Percentiles rank a stretch among this genome's conserved stretches.
These are phyloP conservation scores for Spongilla lacustris DNA, from an alignment of 37 sponge, comb jelly and placozoan species.

Conservation along the genomic window DNA sequence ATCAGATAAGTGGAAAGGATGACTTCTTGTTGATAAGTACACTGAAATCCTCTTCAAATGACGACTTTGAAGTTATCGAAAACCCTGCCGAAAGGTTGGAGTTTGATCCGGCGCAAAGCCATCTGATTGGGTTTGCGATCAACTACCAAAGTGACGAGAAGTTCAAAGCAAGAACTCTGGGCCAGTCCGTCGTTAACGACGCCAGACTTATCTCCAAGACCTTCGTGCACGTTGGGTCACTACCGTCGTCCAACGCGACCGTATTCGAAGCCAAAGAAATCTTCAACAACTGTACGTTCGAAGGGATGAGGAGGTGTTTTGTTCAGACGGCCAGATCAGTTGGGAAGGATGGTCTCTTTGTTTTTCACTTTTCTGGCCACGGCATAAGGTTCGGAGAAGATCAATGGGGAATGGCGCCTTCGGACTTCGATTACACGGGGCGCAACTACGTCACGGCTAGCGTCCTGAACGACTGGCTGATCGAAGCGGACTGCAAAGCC, in stretches of 20 bases:
- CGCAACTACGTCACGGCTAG: conserved; percentile 31
- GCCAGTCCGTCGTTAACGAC: conserved; percentile 17
- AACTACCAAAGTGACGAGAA: conserved; percentile 52
- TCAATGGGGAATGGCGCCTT: conserved; percentile 27
- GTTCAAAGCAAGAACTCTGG: conserved; percentile 34
- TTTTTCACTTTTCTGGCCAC: conserved; percentile 77
- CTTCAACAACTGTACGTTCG: conserved; percentile 17
- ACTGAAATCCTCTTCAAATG: not conserved
- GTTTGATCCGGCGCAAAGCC: conserved; percentile 67
- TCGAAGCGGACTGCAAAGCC: not conserved
- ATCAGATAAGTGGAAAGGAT: not conserved
- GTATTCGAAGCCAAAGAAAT: conserved; percentile 23
- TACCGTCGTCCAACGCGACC: conserved; percentile 18
- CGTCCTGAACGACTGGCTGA: conserved; percentile 16
- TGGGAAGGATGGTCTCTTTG: conserved; percentile 46
- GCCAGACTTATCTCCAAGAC: conserved; percentile 22
- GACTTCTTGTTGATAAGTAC: not conserved
- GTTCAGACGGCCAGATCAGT: conserved; percentile 52
- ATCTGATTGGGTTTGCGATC: conserved; percentile 53
- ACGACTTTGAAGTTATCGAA: not conserved
- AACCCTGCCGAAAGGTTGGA: conserved; percentile 10
- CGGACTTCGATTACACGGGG: conserved; percentile 18
- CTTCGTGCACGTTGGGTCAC: conserved; percentile 7
- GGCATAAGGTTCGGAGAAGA: conserved; percentile 41
- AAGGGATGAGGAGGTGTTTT: conserved; percentile 55